These are phyloP conservation scores for Calliopsis andreniformis DNA, from an alignment of 1,140 invertebrate genomes.

Conservation along the genomic window DNA sequence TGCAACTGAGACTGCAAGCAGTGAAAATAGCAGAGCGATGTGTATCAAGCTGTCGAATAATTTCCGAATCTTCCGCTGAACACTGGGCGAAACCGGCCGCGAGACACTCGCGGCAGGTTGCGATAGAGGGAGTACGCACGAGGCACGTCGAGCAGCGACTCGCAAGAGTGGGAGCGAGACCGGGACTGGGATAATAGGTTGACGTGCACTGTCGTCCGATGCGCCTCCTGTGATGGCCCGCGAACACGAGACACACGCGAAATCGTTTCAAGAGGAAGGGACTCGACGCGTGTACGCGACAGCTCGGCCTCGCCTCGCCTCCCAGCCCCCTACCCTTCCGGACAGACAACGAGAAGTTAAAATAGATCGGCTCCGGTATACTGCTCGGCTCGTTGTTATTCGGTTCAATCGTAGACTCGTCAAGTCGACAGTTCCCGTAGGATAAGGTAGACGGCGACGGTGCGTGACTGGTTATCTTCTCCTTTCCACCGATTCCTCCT, in stretches of 20 bases:
- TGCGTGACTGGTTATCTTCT: neutral
- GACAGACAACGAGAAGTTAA: conserved; percentile 57
- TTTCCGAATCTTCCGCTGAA: conserved; percentile 34
- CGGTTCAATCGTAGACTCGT: conserved; percentile 26
- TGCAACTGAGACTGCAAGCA: neutral
- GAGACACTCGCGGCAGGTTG: conserved; percentile 40
- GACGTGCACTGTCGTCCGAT: conserved; percentile 47
- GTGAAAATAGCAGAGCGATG: neutral
- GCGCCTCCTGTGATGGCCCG: conserved; percentile 42
- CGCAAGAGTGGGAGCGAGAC: conserved; percentile 41
- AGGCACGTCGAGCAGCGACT: conserved; percentile 32
- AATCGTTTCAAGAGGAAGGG: conserved; percentile 43
- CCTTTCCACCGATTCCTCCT: neutral
- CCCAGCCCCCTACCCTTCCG: conserved; percentile 40
- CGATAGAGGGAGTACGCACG: conserved; percentile 43
- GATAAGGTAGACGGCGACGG: conserved; percentile 25
- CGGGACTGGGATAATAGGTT: conserved; percentile 42
- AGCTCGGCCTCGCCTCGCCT: conserved; percentile 52
- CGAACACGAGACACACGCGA: conserved; percentile 52
- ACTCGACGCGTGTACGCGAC: conserved; percentile 53
- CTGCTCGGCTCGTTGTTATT: conserved; percentile 15
- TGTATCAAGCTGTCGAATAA: neutral
- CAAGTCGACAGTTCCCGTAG: conserved; percentile 32
- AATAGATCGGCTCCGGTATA: conserved; percentile 59
- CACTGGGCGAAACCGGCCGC: conserved; percentile 40